Evolutionary conservation across 2,797 vertebrate species (phyloP), one percentile per base, ranked within the genome.

Genomic region (Alca torda): DNA sequence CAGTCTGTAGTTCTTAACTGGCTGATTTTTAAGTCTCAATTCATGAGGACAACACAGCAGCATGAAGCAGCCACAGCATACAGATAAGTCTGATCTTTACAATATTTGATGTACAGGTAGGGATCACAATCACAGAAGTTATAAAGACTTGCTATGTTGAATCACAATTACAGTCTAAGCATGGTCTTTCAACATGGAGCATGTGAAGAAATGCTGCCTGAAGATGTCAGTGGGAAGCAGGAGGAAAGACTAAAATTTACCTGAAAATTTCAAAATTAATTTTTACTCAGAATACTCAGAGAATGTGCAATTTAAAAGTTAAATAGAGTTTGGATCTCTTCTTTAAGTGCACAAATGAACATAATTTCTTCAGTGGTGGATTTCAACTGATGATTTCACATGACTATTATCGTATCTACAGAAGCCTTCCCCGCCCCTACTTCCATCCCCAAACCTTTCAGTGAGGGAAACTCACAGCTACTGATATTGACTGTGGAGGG

Each of bases 41-140:
- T 57, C 43, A 37, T 0, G 1, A 67, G 46, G 41, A 1, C 20
- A 65, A 43, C 37, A 83, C 26, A 76, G 28, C 12, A 80, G 76
- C 43, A 77, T 1, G 2, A 86, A 86, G 37, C 1, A 4, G 51
- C 13, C 41, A 60, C 25, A 57, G 10, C 0, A 0, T 13, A 73
- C 21, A 54, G 31, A 13, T 21, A 73, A 57, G 39, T 30, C 31
- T 74, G n/a, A 61, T 50, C 43, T 63, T 88, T 26, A 12, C 10
- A 80, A 37, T 33, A 21, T 21, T 48, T 78, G 35, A 74, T 63
- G 76, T 83, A 74, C 23, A 76, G 35, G 23, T 63, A 37, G 16
- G 11, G 57, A 68, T 72, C 17, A 6, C 54, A 76, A 25, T 31
- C 28, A 65, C 35, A 41, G 31, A 56, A 92, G 39, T 77, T 57